Evolutionary conservation across 2,797 vertebrate species (phyloP), one percentile per base, ranked within the genome.

Genomic region (Lateolabrax maculatus): DNA sequence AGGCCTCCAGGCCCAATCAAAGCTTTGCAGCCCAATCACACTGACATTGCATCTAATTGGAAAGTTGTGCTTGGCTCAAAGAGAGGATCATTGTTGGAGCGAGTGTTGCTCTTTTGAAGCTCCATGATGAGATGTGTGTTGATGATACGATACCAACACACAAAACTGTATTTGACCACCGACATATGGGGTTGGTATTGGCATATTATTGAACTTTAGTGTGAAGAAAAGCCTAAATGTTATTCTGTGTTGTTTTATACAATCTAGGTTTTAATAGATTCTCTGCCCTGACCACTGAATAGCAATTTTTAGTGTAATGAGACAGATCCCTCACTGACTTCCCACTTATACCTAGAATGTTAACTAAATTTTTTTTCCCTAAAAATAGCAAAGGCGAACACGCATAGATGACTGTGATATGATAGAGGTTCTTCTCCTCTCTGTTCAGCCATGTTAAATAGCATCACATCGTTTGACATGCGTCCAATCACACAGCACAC

Each of bases 31-130:
- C 87, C 75, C 87, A 92, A 94, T 94, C 67, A 88, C 84, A 80
- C 80, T 93, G 92, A 94, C 90, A 83, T 77, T 67, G 70, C 75
- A 69, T 85, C 90, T 94, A 93, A 95, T 93, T 93, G 86, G 83
- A 93, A 94, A 91, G 88, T 89, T 89, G 80, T 70, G 82, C 55
- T 52, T 66, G 68, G 73, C 80, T 89, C 79, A 84, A 81, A 87
- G 71, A 76, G 60, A 81, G n/a, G 67, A 75, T 86, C 71, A 83
- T 89, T 83, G 74, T 87, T 89, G 76, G 77, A 89, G 78, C 85
- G 84, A 84, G 63, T 71, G 63, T 8, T 25, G 65, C 70, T 84
- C 74, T 88, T 94, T 91, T 93, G 91, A 94, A 92, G 89, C 76
- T 80, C 11, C 31, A 19, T 43, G 75, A 81, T 78, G 71, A 87